These are phyloP conservation scores for Nipponacmea schrenckii DNA, from an alignment of 2,888 invertebrate genomes.

Conservation along the genomic window DNA sequence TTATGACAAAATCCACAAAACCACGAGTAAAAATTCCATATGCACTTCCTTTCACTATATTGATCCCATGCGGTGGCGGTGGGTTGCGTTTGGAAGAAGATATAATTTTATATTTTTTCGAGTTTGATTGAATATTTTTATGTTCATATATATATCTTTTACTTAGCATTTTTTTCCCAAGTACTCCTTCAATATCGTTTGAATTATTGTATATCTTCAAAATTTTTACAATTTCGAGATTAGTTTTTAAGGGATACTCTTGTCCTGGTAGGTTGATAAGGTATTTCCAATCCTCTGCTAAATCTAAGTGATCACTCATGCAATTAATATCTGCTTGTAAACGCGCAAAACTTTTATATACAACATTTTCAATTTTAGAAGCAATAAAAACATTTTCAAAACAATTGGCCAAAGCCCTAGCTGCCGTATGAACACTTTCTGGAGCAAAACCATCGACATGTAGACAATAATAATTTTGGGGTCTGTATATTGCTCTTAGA, in stretches of 20 bases:
- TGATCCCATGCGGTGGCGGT: constrained; percentile 31
- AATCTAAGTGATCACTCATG: constrained; percentile 56
- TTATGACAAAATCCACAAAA: constrained; percentile 60
- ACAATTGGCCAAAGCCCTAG: constrained; percentile 50
- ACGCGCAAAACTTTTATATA: constrained; percentile 61
- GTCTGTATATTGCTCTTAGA: constrained; percentile 58
- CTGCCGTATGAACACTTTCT: constrained; percentile 37
- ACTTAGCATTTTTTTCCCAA: constrained; percentile 41
- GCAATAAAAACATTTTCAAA: constrained; percentile 64
- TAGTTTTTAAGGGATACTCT: constrained; percentile 64
- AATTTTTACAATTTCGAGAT: constrained; percentile 63
- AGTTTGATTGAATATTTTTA: constrained; percentile 9
- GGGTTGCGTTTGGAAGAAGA: constrained; percentile 30
- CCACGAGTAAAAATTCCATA: constrained; percentile 63
- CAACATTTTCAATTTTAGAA: constrained; percentile 56
- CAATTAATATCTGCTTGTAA: constrained; percentile 66
- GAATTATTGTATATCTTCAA: constrained; percentile 64
- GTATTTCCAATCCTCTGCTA: constrained; percentile 58
- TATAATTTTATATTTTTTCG: constrained; percentile 33
- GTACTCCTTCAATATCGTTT: constrained; percentile 66
- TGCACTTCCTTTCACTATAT: constrained; percentile 62
- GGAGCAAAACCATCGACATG: constrained; percentile 59
- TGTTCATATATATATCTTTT: constrained; percentile 33
- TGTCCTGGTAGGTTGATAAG: constrained; percentile 65
- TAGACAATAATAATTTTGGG: constrained; percentile 64